These are phyloP conservation scores for Tetrapedia diversipes DNA, from an alignment of 2,888 invertebrate genomes.

Conservation along the genomic window DNA sequence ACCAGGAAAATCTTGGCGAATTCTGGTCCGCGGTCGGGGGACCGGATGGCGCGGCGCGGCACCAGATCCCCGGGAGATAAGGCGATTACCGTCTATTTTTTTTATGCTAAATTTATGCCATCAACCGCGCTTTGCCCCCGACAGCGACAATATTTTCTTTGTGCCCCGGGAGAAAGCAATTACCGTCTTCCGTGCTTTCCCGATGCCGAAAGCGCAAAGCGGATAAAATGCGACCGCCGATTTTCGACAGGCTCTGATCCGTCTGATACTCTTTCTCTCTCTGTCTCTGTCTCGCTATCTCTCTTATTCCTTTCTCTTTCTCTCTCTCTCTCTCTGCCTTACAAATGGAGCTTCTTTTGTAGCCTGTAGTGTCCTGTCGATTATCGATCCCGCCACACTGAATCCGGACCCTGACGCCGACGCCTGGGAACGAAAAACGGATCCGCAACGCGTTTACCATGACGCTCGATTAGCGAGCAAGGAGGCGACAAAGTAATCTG, in stretches of 20 bases:
- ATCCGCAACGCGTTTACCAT: background rate
- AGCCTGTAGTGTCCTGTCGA: background rate
- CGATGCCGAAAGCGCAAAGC: conserved; percentile 54
- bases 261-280: conserved; percentile 4
- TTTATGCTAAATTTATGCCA: conserved; percentile 80
- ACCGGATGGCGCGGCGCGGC: conserved; percentile 17
- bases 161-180: conserved; percentile 68
- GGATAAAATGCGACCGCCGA: conserved; percentile 57
- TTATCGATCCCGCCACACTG: conserved; percentile 36
- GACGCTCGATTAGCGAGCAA: conserved; percentile 4
- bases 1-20: conserved; percentile 42
- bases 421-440: background rate
- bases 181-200: conserved; percentile 60
- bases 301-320: no score
- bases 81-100: conserved; percentile 80
- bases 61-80: conserved; percentile 74
- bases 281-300: background rate
- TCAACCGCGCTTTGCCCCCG: conserved; percentile 66
- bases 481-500: background rate
- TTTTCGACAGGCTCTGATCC: conserved; percentile 49
- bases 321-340: conserved; percentile 14
- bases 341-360: conserved; percentile 29
- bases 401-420: background rate
- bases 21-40: background rate
- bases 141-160: conserved; percentile 77